These are phyloP conservation scores for Bovichtus variegatus DNA, from an alignment of 2,797 vertebrate species.

Conservation along the genomic window DNA sequence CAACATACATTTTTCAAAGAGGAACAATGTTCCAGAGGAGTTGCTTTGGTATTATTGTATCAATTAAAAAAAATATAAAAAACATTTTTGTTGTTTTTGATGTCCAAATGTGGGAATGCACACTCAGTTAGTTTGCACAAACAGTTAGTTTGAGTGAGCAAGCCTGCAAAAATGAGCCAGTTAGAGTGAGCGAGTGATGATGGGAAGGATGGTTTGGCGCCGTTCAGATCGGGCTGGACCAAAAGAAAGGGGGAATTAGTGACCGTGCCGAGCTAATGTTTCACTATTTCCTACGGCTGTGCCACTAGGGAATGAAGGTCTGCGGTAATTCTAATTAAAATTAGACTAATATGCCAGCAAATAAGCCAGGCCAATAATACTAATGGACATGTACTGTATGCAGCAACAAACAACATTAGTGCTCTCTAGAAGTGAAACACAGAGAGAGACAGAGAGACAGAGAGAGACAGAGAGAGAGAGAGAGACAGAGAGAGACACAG, in stretches of 20 bases:
- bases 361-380: slow-evolving; percentile 33
- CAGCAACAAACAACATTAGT: slow-evolving; percentile 50
- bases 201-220: not conserved
- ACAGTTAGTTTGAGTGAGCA: not conserved
- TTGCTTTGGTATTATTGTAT: not conserved
- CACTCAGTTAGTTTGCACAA: not conserved
- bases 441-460: slow-evolving; percentile 6
- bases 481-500: not conserved
- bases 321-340: slow-evolving; percentile 46
- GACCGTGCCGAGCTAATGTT: slow-evolving; percentile 19
- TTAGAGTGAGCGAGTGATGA: slow-evolving; percentile 13
- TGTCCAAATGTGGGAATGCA: not conserved
- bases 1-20: too few species aligned
- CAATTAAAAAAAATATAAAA: too few species aligned
- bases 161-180: not conserved
- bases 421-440: slow-evolving; percentile 22
- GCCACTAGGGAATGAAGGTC: slow-evolving; percentile 30
- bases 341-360: slow-evolving; percentile 46
- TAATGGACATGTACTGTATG: slow-evolving; percentile 49
- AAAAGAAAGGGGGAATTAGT: slow-evolving; percentile 5
- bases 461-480: not conserved
- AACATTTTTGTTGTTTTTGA: not conserved
- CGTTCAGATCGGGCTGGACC: not conserved
- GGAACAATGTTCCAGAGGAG: not conserved
- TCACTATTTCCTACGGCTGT: slow-evolving; percentile 41